Conservation (phyloP, 2,797 vertebrate genomes). For the Synanceia verrucosa region DNA sequence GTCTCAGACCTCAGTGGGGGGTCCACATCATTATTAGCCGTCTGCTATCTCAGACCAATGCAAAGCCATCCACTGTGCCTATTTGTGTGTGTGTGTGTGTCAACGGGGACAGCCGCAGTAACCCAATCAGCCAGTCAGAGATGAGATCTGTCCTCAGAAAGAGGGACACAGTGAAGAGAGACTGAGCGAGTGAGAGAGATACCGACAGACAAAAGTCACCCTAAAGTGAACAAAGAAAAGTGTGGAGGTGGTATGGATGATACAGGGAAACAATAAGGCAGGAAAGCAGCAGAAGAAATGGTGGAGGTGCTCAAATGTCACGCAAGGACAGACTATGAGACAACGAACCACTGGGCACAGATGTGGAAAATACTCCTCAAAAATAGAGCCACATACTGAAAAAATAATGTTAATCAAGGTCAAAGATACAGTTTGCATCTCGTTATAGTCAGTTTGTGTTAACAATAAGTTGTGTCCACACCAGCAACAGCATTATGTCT, state of each 20-base stretch:
- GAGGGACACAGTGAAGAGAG: conserved; percentile 8
- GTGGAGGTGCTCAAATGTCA: not conserved
- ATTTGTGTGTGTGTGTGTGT: conserved; percentile 3
- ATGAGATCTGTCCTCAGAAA: conserved; percentile 58
- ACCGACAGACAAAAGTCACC: conserved; percentile 30
- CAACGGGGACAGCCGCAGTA: conserved; percentile 51
- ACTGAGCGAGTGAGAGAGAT: not conserved
- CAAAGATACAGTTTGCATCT: no score
- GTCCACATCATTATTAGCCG: conserved; percentile 56
- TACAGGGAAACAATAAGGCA: not conserved
- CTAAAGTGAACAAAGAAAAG: conserved; percentile 32
- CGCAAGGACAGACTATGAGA: not conserved
- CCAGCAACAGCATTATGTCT: no score
- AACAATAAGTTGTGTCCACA: no score
- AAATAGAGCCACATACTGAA: not conserved
- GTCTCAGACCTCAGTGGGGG: conserved; percentile 40
- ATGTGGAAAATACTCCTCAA: not conserved
- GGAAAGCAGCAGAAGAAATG: not conserved
- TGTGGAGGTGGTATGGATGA: not conserved
- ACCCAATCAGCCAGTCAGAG: conserved; percentile 64
- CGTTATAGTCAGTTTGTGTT: no score
- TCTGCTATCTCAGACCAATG: conserved; percentile 35
- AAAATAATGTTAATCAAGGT: no score
- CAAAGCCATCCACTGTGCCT: conserved; percentile 39
- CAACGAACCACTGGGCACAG: not conserved